phyloP scores from a whole-genome alignment of 1,140 invertebrate genomes.

The Wasmannia auropunctata region DNA sequence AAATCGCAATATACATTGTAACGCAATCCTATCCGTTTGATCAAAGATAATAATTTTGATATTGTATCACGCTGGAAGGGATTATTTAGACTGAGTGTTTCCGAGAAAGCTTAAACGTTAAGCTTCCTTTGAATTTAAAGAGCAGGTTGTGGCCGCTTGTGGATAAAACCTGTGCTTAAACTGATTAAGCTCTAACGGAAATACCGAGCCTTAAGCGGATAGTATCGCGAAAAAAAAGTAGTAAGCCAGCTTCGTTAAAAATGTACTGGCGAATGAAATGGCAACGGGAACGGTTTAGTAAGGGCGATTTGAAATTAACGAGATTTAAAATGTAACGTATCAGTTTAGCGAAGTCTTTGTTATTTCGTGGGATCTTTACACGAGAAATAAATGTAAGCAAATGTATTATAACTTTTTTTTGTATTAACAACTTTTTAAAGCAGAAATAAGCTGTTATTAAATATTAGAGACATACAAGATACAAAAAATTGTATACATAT shows the following conservation, averaged over 20 bases:
- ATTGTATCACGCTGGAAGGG: not conserved
- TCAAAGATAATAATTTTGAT: slow-evolving; percentile 22
- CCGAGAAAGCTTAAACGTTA: slow-evolving; percentile 33
- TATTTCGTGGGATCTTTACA: not conserved
- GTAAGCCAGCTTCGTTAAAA: slow-evolving; percentile 49
- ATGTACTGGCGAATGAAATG: slow-evolving; percentile 49
- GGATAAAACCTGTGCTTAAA: slow-evolving; percentile 55
- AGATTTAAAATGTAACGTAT: slow-evolving; percentile 41
- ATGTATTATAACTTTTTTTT: not conserved
- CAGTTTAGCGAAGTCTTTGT: slow-evolving; percentile 1
- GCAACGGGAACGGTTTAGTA: slow-evolving; percentile 37
- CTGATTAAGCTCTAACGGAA: slow-evolving; percentile 54
- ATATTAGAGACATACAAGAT: not conserved
- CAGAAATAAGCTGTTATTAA: not conserved
- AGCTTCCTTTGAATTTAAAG: slow-evolving; percentile 49
- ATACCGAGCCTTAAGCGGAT: slow-evolving; percentile 46
- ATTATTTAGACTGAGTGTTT: slow-evolving; percentile 25
- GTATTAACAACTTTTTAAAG: not conserved
- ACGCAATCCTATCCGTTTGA: not conserved
- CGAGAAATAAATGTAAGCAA: not conserved
- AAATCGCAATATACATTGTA: not conserved
- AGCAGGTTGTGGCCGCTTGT: slow-evolving; percentile 33
- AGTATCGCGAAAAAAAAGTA: slow-evolving; percentile 51
- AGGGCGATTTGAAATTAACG: slow-evolving; percentile 30
- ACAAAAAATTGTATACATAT: not conserved